Evolutionary conservation across 1,140 invertebrate species (phyloP), one percentile per base, ranked within the genome.

Genomic region (Trichonephila clavipes): DNA sequence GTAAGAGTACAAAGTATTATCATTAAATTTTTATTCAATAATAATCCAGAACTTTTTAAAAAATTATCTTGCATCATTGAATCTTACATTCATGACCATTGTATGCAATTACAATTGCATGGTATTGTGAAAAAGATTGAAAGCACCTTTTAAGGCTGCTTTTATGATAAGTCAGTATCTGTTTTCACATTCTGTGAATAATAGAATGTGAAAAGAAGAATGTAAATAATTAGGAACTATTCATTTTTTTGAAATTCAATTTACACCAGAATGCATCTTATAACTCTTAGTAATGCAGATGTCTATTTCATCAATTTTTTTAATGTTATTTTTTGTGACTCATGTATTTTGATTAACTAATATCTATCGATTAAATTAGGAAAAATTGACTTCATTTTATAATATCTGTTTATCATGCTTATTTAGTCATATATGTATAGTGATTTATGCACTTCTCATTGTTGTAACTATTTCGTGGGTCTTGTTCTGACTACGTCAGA

Each of bases 1-100:
- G 62, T 77, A 77, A 77, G 28, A 77, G 72, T 77, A 77, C 72
- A 77, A 77, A 77, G 28, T 34, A 77, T 77, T 77, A 28, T 34
- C 24, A 28, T 18, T 77, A 34, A 77, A 77, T 77, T 77, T 77
- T 18, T 77, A 40, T 18, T 77, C 18, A 77, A 77, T 77, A 51
- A 51, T 51, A 51, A 51, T 51, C 51, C 51, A 51, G 51, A 51
- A 51, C 51, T 51, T 51, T 51, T 51, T 51, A 10, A 51, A 51
- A 51, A 51, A 51, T 51, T 64, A 21, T 62, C 62, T 18, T 5
- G 18, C 62, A 64, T 64, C 62, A 64, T 21, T 64, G 62, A 64
- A 64, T 64, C 21, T 64, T 64, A 64, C 21, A 64, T 64, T 6
- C 62, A 64, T 64, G 21, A 18, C 21, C 21, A 6, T 19, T 19